Base-by-base conservation (phyloP, 2,888 invertebrate genomes). In the Mantis religiosa region DNA sequence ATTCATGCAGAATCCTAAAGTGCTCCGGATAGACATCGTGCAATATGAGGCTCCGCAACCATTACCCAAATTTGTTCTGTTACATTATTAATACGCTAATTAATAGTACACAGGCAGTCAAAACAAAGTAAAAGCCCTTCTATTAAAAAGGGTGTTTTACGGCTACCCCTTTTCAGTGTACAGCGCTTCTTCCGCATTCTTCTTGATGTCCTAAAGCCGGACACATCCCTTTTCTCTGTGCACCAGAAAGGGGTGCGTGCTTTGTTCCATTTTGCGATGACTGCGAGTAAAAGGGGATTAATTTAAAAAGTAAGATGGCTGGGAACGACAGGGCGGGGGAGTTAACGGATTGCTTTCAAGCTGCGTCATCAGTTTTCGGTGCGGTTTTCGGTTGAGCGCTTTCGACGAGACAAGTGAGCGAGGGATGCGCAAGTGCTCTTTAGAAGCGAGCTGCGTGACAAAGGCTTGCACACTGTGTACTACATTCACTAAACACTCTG, bases 251-350 rank as follows among this genome's bases (percentile, higher is more conserved):
- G 54, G 54, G 54, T 71, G 54, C 54, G 25, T 71, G 54, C 54
- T 71, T 71, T 71, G 54, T 71, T 71, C 54, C 25, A 71, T 71
- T 71, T 71, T 71, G 54, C 54, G 54, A 71, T 71, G 54, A 71
- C 54, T 71, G 54, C 15, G 34, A 82, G 82, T 15, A 82, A n/a
- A 71, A 82, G 82, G 28, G 71, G 87, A 71, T 30, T 30, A 34
- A 87, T 82, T 82, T 87, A 82, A 87, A 87, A 87, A 87, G 81
- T 30, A 87, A 87, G 87, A 82, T 86, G 20, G 86, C 86, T 54
- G 54, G 6, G 81, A 28, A 71, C 54, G 54, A 25, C 15, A 25
- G 15, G 54, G 15, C 2, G 54, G 54, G 54, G 54, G 54, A 71
- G 54, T 71, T 71, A 71, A 71, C 20, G 54, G 54, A 71, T 71